phyloP scores from a whole-genome alignment of 2,797 vertebrate genomes.

The Manis javanica region DNA sequence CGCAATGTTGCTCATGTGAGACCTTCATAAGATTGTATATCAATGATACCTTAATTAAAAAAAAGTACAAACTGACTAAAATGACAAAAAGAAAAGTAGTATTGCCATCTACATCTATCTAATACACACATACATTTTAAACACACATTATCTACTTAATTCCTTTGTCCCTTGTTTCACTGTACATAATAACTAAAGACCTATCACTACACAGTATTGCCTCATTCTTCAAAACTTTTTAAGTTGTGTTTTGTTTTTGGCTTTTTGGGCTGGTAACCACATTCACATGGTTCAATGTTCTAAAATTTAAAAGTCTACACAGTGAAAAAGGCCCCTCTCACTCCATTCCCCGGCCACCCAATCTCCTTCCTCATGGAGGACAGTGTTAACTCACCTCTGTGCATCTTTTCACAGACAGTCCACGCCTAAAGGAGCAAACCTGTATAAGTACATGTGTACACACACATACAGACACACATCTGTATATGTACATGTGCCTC shows the following conservation, averaged over 20 bases:
- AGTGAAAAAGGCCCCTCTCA: neutral
- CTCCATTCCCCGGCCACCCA: neutral
- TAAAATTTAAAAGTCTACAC: neutral
- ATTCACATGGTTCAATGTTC: neutral
- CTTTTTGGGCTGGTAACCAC: neutral
- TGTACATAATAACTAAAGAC: neutral
- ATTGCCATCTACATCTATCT: neutral
- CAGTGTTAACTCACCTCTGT: neutral
- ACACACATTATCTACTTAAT: neutral
- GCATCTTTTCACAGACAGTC: neutral
- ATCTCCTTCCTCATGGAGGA: neutral
- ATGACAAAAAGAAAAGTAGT: no score
- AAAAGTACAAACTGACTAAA: no score
- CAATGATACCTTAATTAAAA: no score
- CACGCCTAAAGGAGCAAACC: neutral
- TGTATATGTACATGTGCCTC: neutral
- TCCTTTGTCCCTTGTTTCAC: neutral
- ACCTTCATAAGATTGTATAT: no score
- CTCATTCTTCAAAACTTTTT: neutral
- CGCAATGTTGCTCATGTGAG: no score
- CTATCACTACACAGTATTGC: neutral
- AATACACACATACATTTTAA: neutral
- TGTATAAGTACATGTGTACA: rapidly evolving
- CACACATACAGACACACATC: no score
- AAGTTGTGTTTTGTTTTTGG: neutral